Evolutionary conservation across 2,113 vertebrate species (phyloP), one percentile per base, ranked within the genome.

Genomic region (Poeciliopsis prolifica): DNA sequence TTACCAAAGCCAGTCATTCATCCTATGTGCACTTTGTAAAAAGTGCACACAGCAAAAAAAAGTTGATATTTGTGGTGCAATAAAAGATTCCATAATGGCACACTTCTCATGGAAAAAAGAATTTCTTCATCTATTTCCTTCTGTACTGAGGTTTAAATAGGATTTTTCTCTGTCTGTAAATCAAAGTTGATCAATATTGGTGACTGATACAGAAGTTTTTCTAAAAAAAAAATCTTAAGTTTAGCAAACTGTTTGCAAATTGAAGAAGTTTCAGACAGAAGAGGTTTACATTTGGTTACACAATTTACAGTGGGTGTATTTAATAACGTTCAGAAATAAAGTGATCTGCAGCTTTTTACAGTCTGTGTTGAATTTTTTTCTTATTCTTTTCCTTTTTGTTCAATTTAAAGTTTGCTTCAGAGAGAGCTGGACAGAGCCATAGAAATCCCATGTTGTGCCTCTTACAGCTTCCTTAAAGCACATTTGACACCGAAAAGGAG

Each of bases 101-200:
- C 44, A 79, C 30, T 75, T 70, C 51, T 79, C 37, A 68, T 72
- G 37, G 60, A 13, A 10, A 58, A 58, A 42, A 54, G 0, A 24
- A 22, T 54, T 22, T 54, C 5, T n/a, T 58, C 24, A 58, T 67
- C 24, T 80, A 84, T 73, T 24, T 86, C 84, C 74, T 29, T 88
- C 44, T 83, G 65, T 65, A 51, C 24, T 14, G 64, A 72, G 69
- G 4, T 63, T 72, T 73, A 12, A 70, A 81, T 19, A 31, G 48
- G 69, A 37, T 3, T 30, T 68, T 79, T n/a, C 68, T 76, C 48
- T 67, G 65, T 89, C 79, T 58, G 67, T 67, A 44, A 29, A 42
- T n/a, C 75, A 74, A 61, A 65, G 22, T 37, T 33, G 54, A 70
- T 66, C 70, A 24, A 6, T 19, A 70, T 24, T 11, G 0, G 24